Percentiles rank a stretch among this genome's conserved stretches.
phyloP scores from a whole-genome alignment of 2,888 invertebrate genomes.

The Flexamia atlantica region DNA sequence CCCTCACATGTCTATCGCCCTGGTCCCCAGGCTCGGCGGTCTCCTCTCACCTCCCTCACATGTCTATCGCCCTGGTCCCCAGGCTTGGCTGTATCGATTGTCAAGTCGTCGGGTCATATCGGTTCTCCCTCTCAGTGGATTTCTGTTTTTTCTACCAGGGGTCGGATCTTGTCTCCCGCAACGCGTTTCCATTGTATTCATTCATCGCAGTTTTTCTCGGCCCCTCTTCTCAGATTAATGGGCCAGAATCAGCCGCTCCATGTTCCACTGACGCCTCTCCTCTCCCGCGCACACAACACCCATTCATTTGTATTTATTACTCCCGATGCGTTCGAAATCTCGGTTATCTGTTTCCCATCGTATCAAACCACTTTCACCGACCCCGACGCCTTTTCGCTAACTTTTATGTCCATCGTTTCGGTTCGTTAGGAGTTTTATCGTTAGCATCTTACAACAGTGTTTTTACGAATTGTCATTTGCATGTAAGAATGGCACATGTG shows the following conservation, averaged over 20 bases:
- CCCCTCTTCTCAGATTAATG: slow-evolving; percentile 67
- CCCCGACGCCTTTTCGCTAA: slow-evolving; percentile 8
- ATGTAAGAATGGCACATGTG: too few species aligned
- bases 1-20: too few species aligned
- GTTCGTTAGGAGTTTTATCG: too few species aligned
- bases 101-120: slow-evolving; percentile 9
- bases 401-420: neutral
- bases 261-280: slow-evolving; percentile 51
- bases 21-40: too few species aligned
- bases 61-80: neutral
- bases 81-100: slow-evolving; percentile 13
- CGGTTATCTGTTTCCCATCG: slow-evolving; percentile 34
- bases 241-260: slow-evolving; percentile 67
- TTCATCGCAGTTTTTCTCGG: slow-evolving; percentile 49
- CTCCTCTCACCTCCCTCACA: neutral
- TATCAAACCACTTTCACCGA: neutral
- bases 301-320: slow-evolving; percentile 61
- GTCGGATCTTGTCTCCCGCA: slow-evolving; percentile 27
- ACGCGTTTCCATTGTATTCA: slow-evolving; percentile 62
- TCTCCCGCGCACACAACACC: slow-evolving; percentile 23
- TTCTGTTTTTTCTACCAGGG: slow-evolving; percentile 40
- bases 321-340: slow-evolving; percentile 44
- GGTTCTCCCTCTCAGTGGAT: slow-evolving; percentile 1
- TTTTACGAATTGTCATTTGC: too few species aligned
- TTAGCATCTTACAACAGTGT: too few species aligned